phyloP scores from a whole-genome alignment of 2,113 vertebrate genomes.

The Protobothrops mucrosquamatus region DNA sequence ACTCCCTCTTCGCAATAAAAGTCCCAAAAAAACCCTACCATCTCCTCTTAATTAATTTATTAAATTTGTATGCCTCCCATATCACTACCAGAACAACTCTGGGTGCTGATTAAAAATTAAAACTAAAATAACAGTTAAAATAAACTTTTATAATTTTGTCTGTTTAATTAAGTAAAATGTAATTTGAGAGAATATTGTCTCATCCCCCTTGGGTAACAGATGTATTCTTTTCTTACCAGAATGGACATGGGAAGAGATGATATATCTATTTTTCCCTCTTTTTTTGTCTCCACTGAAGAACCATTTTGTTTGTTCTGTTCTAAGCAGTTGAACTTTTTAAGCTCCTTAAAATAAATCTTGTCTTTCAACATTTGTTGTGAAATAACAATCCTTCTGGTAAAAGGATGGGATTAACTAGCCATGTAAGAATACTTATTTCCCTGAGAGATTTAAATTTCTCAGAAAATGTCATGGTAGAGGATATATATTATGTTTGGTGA shows the following conservation, averaged over 20 bases:
- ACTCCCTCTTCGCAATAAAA: neutral
- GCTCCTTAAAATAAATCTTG: neutral
- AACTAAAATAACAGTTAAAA: too few species aligned
- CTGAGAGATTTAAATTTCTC: neutral
- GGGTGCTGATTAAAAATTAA: too few species aligned
- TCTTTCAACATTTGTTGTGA: conserved; percentile 11
- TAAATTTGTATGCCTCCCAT: too few species aligned
- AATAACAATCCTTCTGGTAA: conserved; percentile 6
- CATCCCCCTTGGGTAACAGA: neutral
- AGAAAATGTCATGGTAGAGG: neutral
- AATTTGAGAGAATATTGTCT: neutral
- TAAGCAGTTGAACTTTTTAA: conserved; percentile 1
- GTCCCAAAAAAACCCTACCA: too few species aligned
- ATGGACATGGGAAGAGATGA: neutral
- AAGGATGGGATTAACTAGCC: neutral
- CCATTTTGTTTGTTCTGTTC: neutral
- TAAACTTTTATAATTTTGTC: neutral
- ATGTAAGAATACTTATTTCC: neutral
- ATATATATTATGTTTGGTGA: neutral
- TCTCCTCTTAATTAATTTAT: neutral
- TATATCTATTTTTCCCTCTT: neutral
- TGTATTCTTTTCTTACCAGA: neutral
- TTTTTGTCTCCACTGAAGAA: neutral
- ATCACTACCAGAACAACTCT: too few species aligned
- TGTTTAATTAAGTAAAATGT: neutral